Base-by-base conservation (phyloP, 2,113 vertebrate species). In the Otus sunia region DNA sequence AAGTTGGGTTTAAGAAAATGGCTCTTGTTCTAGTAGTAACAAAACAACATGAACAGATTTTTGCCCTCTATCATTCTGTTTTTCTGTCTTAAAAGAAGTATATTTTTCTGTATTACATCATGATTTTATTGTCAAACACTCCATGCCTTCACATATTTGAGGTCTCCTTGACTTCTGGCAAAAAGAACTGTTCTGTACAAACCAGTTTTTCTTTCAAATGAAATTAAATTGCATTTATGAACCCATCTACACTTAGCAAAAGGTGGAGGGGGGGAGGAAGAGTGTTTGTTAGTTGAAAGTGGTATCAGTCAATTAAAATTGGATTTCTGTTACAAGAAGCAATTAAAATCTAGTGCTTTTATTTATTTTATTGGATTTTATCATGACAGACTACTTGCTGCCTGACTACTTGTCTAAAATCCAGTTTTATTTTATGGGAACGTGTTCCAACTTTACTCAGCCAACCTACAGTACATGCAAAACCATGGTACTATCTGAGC, bases 181-280 rank as follows among this genome's bases (percentile, higher is more conserved):
- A 41, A 59, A 75, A 68, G 21, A 74, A 23, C 14, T 56, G 6
- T 23, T 75, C 37, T 52, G 23, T 29, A 78, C 34, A 72, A 87
- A 82, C 32, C 3, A 81, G 15, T 22, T 53, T 5, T 29, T 64
- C 18, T 56, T 93, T 60, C 78, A 94, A 89, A 82, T 64, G 15
- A 79, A 90, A 67, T 18, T 27, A 62, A 85, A 76, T 30, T 39
- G 39, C 19, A 80, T 68, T 49, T 39, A 67, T 21, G 32, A 83
- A 37, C 10, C 11, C 27, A 64, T 41, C 36, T 41, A 68, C 34
- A 37, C 26, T 47, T 29, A n/a, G 19, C 14, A 76, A 73, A 87
- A 53, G 6, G 17, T 12, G 7, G 0, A 5, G 59, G 5, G 7
- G 7, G 32, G 11, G 7, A 20, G 15, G 25, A 36, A 15, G 6